Evolutionary conservation across 2,888 invertebrate genomes (phyloP), one percentile per base, ranked within the genome.

Genomic region (Seira musarum): DNA sequence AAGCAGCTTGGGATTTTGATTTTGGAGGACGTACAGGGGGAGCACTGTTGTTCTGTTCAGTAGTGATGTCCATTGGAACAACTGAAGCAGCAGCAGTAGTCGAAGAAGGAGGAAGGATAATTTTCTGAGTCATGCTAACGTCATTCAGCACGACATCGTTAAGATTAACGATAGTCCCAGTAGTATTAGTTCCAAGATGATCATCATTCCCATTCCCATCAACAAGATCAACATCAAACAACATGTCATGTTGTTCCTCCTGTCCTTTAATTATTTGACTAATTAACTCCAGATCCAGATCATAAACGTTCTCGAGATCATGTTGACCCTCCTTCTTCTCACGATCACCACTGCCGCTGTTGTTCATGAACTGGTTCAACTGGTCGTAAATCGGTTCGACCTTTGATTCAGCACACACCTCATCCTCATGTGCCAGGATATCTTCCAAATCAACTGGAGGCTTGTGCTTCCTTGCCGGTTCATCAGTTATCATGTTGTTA

Each of bases 141-240:
- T 66, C 25, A 13, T 21, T 17, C n/a, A 57, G 15, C 15, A 57
- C 24, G 8, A 22, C 17, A 5, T 67, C 21, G 3, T 67, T 3
- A 2, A 67, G 35, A 67, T 25, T 25, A 22, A 25, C 22, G n/a
- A 21, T 24, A 1, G 22, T 30, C 2, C 25, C n/a, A 24, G 53
- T 35, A 21, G 70, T 68, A 94, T 13, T 13, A 2, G 2, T 5
- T 30, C 57, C n/a, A 24, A 24, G 67, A 40, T 61, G 25, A 19
- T 92, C 92, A 72, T 93, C 93, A 83, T 94, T 94, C 0, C 93
- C 92, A 87, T 95, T 95, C 69, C 95, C 94, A 21, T 57, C 69
- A 35, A n/a, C 5, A 2, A 53, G 13, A 30, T 64, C 71, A 1
- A 66, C 67, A 53, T 66, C 60, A 22, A 67, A 72, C n/a, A 17